Percentiles rank a stretch among this genome's conserved stretches.
Conservation (phyloP, 2,888 invertebrate genomes). For the Orchesellides sinensis region DNA sequence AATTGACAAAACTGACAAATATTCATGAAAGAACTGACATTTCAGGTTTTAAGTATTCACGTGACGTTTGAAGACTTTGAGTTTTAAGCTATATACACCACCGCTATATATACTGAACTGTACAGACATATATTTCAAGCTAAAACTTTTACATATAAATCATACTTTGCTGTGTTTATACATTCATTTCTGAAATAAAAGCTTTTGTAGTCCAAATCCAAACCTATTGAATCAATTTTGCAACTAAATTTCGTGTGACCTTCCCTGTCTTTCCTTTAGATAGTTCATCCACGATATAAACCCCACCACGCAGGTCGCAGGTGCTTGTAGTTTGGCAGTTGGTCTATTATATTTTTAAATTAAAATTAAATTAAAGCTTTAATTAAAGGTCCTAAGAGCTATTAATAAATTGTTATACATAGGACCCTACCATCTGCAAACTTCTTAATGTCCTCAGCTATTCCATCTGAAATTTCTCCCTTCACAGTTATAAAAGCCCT, state of each 20-base stretch:
- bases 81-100: no score
- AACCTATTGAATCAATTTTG: no score
- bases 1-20: no score
- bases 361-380: not conserved
- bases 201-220: no score
- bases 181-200: not conserved
- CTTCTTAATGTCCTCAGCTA: slow-evolving; percentile 62
- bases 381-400: not conserved
- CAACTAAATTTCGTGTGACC: slow-evolving; percentile 11
- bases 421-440: slow-evolving; percentile 61
- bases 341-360: slow-evolving; percentile 8
- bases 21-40: no score
- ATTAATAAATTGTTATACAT: not conserved
- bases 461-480: not conserved
- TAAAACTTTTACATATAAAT: no score
- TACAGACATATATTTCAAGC: no score
- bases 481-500: slow-evolving; percentile 64
- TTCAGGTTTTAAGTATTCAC: no score
- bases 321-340: slow-evolving; percentile 61
- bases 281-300: slow-evolving; percentile 50
- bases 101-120: not conserved
- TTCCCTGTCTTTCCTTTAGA: slow-evolving; percentile 60
- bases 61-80: no score
- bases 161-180: no score
- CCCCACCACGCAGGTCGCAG: slow-evolving; percentile 63